phyloP scores from a whole-genome alignment of 2,888 invertebrate genomes.

The Cartodere bifasciata region DNA sequence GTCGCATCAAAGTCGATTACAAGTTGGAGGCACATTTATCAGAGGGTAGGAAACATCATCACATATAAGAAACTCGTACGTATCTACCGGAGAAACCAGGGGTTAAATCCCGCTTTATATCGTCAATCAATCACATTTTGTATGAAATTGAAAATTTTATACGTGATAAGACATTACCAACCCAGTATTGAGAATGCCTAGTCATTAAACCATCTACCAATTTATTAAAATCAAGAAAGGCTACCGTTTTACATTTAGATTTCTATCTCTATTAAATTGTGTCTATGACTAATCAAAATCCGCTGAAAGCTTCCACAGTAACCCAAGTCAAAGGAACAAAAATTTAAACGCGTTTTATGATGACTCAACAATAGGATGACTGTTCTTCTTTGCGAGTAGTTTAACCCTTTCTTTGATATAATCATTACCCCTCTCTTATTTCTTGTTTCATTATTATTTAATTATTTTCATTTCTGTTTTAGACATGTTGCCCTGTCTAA shows the following conservation, averaged over 20 bases:
- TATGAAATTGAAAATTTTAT: conserved; percentile 30
- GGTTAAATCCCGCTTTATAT: conserved; percentile 16
- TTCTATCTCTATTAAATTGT: conserved; percentile 38
- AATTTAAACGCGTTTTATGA: conserved; percentile 5
- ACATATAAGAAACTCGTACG: conserved; percentile 21
- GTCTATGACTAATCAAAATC: conserved; percentile 39
- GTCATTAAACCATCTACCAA: conserved; percentile 31
- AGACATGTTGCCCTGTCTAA: conserved; percentile 34
- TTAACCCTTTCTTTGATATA: conserved; percentile 37
- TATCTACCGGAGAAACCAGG: conserved; percentile 19
- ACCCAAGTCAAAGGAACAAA: conserved; percentile 17
- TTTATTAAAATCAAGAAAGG: conserved; percentile 34
- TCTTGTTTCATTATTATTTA: conserved; percentile 39
- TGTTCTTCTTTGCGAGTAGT: conserved; percentile 25
- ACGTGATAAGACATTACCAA: conserved; percentile 23
- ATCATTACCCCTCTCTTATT: conserved; percentile 35
- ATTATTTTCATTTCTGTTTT: conserved; percentile 39
- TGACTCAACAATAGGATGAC: conserved; percentile 14
- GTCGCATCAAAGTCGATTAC: conserved; percentile 33
- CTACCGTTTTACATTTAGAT: conserved; percentile 37
- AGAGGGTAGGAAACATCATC: conserved; percentile 26
- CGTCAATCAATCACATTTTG: conserved; percentile 30
- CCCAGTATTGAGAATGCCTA: conserved; percentile 22
- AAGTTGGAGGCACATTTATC: conserved; percentile 30
- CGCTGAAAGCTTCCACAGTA: conserved; percentile 29